Conservation (phyloP, 2,888 invertebrate species). For the Brachycybe producta region DNA sequence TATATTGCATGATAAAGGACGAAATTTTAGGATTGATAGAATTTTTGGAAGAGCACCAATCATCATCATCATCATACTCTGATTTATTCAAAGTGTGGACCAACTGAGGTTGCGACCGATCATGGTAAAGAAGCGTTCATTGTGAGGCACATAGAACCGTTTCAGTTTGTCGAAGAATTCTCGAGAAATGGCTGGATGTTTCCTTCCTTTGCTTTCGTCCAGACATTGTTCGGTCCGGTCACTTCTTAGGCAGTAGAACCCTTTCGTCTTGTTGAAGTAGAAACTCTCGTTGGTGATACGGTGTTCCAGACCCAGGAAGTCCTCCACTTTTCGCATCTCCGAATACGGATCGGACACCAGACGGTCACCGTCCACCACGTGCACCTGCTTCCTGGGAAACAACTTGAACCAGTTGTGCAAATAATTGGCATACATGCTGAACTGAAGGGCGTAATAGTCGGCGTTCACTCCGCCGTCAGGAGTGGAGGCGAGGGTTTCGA, state of each 20-base stretch:
- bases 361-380: conserved; percentile 87
- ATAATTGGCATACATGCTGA: conserved; percentile 83
- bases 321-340: conserved; percentile 72
- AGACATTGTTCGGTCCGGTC: conserved; percentile 58
- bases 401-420: conserved; percentile 82
- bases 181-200: conserved; percentile 72
- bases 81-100: conserved; percentile 44
- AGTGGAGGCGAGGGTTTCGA: conserved; percentile 35
- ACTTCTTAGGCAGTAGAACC: conserved; percentile 66
- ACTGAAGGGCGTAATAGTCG: conserved; percentile 37
- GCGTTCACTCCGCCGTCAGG: conserved; percentile 32
- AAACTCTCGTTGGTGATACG: conserved; percentile 71
- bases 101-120: conserved; percentile 87
- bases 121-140: conserved; percentile 80
- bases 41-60: too few species aligned
- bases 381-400: conserved; percentile 79
- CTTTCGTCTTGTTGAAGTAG: conserved; percentile 92
- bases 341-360: conserved; percentile 80
- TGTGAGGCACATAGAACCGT: conserved; percentile 78
- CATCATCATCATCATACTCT: too few species aligned
- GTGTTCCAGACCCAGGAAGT: conserved; percentile 61
- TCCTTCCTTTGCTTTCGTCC: conserved; percentile 73
- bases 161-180: conserved; percentile 63
- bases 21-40: too few species aligned
- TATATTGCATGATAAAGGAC: too few species aligned